Evolutionary conservation across 2,888 invertebrate genomes (phyloP), one percentile per base, ranked within the genome.

Genomic region (Timema podura): DNA sequence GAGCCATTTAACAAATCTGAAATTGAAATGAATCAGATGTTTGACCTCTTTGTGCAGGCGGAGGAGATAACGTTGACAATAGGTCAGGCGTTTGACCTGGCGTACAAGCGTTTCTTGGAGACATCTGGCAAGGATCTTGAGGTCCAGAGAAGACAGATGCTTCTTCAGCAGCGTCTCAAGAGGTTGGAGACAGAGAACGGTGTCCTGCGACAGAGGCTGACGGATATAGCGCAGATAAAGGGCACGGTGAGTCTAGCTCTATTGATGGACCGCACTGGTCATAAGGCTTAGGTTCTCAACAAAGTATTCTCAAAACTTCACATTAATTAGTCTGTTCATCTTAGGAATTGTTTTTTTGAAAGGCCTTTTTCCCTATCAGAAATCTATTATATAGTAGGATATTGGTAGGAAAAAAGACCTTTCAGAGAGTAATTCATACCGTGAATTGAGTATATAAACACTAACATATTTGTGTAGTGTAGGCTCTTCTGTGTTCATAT

Each of bases 21-120:
- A 30, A 30, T 30, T 30, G 30, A 30, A 30, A 30, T n/a, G n/a
- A n/a, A n/a, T 30, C 3, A 30, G 1, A 30, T 30, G 3, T 30
- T 30, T 30, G 30, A 30, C 30, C 30, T 30, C 30, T 30, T 30
- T 30, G 30, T 30, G 30, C 30, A 85, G 85, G 97, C 98, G 1
- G 97, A 98, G 77, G 97, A 98, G 80, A 98, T 98, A 73, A 98
- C 98, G 59, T 83, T 98, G 73, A 98, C 98, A 11, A 97, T 98
- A 76, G 98, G 98, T 10, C 98, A 98, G 82, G 98, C 98, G 0
- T 98, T 98, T 81, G 98, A 98, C 84, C 85, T 98, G 79, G 98
- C 98, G 48, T 98, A 98, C 84, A 92, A 83, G 74, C 88, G 94
- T 78, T 98, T 96, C 83, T 84, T 98, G 78, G 97, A 95, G 80